A percentile compares a stretch with the other conserved stretches of the same genome.
Conservation (phyloP, 2,797 vertebrate genomes). For the Dallia pectoralis region DNA sequence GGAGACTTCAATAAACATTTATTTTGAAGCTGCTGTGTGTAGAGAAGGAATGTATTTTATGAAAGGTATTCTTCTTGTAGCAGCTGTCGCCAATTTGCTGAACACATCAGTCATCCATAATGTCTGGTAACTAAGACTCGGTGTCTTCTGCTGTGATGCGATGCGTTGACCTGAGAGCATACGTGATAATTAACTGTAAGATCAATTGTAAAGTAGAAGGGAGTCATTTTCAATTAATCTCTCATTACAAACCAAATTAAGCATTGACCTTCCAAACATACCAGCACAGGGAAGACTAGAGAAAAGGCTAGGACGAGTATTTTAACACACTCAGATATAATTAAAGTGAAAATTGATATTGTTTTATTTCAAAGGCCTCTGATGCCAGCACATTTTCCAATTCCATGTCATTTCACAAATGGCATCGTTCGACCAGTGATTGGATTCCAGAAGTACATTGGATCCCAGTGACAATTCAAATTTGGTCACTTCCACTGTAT, state of each 20-base stretch:
- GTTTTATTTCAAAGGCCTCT: conserved; percentile 27
- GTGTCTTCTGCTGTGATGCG: conserved; percentile 40
- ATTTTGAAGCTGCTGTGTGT: not conserved
- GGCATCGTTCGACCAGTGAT: conserved; percentile 17
- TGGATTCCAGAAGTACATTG: conserved; percentile 2
- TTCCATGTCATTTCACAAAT: conserved; percentile 7
- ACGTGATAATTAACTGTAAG: conserved; percentile 67
- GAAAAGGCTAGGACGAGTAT: conserved; percentile 46
- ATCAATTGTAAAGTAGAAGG: conserved; percentile 68
- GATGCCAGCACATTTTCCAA: not conserved
- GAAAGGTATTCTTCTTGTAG: conserved; percentile 27
- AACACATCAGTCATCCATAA: conserved; percentile 27
- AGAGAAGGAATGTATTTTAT: not conserved
- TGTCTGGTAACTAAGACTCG: conserved; percentile 37
- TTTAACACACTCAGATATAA: conserved; percentile 50
- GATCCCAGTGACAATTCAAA: not conserved
- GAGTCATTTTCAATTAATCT: conserved; percentile 70
- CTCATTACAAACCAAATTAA: conserved; percentile 73
- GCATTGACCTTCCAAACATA: conserved; percentile 66
- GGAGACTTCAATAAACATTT: not conserved
- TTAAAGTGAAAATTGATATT: conserved; percentile 42
- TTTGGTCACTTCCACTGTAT: not conserved
- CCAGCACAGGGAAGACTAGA: conserved; percentile 61
- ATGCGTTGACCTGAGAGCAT: conserved; percentile 58
- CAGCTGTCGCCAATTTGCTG: conserved; percentile 18